Conservation (phyloP, 2,888 invertebrate species). For the Clepsis dumicolana region DNA sequence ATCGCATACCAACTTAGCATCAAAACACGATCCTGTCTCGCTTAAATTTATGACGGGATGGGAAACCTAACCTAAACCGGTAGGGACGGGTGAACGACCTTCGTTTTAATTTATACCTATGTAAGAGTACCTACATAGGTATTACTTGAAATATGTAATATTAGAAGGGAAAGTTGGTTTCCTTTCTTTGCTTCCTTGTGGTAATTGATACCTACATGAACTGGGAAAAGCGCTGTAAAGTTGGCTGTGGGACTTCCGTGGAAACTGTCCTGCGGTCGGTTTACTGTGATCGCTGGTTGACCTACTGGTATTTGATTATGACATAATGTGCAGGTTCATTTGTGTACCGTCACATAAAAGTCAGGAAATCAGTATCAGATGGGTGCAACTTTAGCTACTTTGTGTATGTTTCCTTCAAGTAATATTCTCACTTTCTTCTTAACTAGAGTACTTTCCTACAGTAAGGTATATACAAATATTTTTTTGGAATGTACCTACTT, state of each 20-base stretch:
- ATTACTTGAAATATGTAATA: constrained; percentile 41
- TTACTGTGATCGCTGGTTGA: neutral
- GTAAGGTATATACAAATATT: no score
- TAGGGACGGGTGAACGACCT: constrained; percentile 39
- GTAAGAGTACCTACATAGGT: constrained; percentile 13
- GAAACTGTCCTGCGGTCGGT: neutral
- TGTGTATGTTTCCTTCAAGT: no score
- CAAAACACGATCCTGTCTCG: constrained; percentile 28
- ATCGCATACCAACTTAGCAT: constrained; percentile 1
- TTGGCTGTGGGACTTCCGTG: constrained; percentile 21
- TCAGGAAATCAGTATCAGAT: no score
- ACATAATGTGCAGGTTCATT: neutral
- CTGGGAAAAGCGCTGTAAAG: constrained; percentile 15
- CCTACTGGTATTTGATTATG: neutral
- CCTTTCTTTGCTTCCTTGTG: constrained; percentile 34
- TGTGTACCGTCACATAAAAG: no score
- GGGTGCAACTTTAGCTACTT: no score
- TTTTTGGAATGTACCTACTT: no score
- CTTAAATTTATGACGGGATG: constrained; percentile 36
- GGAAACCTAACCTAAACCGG: constrained; percentile 35
- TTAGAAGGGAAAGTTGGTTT: constrained; percentile 38
- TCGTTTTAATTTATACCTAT: constrained; percentile 26
- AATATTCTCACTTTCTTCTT: no score
- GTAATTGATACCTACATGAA: constrained; percentile 37
- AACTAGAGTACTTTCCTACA: no score